These are phyloP conservation scores for Penaeus vannamei DNA, from an alignment of 1,140 invertebrate species.

Conservation along the genomic window DNA sequence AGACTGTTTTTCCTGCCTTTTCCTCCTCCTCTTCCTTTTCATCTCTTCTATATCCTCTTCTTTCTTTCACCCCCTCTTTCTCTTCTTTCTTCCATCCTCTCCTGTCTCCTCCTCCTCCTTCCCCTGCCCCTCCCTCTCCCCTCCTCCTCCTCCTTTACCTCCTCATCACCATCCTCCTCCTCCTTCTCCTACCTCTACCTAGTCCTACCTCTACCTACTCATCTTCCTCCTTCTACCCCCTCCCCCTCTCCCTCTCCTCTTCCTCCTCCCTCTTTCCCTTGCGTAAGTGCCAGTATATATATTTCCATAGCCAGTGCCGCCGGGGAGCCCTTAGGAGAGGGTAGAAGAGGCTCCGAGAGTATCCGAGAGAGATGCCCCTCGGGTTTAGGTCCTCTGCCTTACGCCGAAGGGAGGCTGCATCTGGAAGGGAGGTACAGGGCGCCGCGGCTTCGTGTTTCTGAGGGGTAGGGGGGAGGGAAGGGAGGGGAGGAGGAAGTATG, in stretches of 20 bases:
- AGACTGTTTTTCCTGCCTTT: not conserved
- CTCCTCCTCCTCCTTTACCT: not conserved
- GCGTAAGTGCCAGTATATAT: not conserved
- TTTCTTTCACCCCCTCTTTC: too few relatives aligned
- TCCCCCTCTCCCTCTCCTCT: not conserved
- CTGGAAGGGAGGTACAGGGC: too few relatives aligned
- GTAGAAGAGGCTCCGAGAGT: too few relatives aligned
- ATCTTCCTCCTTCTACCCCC: not conserved
- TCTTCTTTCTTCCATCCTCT: too few relatives aligned
- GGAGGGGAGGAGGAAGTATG: too few relatives aligned
- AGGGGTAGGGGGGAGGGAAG: too few relatives aligned
- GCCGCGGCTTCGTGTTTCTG: too few relatives aligned
- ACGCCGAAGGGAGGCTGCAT: too few relatives aligned
- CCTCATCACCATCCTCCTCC: not conserved
- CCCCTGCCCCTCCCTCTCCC: not conserved
- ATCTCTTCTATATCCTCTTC: not conserved
- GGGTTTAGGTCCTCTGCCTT: too few relatives aligned
- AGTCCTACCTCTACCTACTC: not conserved
- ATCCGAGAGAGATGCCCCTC: too few relatives aligned
- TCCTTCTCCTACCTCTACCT: not conserved
- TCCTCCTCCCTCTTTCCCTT: not conserved
- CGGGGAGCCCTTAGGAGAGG: too few relatives aligned
- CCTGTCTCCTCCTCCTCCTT: not conserved
- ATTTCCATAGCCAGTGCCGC: too few relatives aligned
- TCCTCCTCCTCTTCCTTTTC: not conserved